A percentile compares a stretch with the other conserved stretches of the same genome.
phyloP scores from a whole-genome alignment of 2,113 vertebrate genomes.

The Poecilia latipinna region DNA sequence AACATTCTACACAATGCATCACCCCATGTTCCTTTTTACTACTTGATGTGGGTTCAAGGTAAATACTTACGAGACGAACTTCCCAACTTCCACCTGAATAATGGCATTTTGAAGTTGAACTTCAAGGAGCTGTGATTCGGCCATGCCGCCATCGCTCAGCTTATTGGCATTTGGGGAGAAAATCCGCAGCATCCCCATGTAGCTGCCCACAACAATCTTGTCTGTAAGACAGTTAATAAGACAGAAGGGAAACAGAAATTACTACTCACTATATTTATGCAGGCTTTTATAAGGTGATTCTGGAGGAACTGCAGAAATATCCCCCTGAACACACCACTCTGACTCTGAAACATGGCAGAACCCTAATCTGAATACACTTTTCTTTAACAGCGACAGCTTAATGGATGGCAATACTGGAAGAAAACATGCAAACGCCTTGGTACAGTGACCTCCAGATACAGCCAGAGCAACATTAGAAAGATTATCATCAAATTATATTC shows the following conservation, averaged over 20 bases:
- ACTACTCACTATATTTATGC: background rate
- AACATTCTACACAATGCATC: background rate
- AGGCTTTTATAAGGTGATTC: background rate
- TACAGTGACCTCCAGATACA: background rate
- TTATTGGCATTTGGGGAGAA: constrained; percentile 86
- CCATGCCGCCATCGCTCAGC: constrained; percentile 79
- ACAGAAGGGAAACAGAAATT: background rate
- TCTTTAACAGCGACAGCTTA: background rate
- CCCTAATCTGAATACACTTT: background rate
- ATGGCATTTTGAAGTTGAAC: constrained; percentile 88
- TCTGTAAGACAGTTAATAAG: constrained; percentile 74
- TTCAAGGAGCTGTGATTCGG: constrained; percentile 90
- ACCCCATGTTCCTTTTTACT: no score
- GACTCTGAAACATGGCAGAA: background rate
- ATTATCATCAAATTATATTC: background rate
- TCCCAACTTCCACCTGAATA: constrained; percentile 94
- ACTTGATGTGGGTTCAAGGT: background rate
- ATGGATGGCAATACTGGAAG: background rate
- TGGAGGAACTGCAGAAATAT: background rate
- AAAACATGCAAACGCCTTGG: background rate
- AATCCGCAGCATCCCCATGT: constrained; percentile 90
- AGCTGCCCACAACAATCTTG: constrained; percentile 96
- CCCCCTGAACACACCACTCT: background rate
- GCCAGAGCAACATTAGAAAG: background rate
- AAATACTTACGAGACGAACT: constrained; percentile 97